Percentiles rank a stretch among this genome's conserved stretches.
Evolutionary conservation across 2,113 vertebrate species (phyloP).

Genomic region (Pomatorhinus ruficollis): DNA sequence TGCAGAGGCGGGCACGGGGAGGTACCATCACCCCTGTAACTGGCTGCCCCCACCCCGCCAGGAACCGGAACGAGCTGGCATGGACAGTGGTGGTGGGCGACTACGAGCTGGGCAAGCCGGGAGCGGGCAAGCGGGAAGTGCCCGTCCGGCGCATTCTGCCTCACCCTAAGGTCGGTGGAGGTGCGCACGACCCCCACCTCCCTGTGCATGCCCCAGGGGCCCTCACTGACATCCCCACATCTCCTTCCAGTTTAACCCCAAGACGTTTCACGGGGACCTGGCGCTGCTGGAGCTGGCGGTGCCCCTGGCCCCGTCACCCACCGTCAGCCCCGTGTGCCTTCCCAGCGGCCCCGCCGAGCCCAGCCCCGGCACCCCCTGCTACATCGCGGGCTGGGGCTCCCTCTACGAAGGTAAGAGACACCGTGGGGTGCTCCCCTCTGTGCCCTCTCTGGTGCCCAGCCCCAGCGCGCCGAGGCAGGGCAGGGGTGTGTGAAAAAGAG

Average conservation of each 20-base stretch:
- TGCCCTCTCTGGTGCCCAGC: neutral
- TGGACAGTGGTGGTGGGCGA: conserved; percentile 90
- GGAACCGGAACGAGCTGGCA: conserved; percentile 84
- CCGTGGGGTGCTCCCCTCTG: too few species aligned
- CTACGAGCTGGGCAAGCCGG: conserved; percentile 80
- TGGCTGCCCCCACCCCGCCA: neutral
- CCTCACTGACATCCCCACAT: too few species aligned
- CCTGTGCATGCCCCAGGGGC: fast-evolving
- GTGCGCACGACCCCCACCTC: neutral
- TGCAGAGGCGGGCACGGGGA: neutral
- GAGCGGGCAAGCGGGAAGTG: conserved; percentile 77
- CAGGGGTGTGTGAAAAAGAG: neutral
- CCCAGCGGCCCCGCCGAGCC: conserved; percentile 79
- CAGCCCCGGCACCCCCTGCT: conserved; percentile 81
- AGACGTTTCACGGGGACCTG: conserved; percentile 92
- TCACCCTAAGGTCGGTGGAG: conserved; percentile 86
- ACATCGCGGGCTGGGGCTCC: conserved; percentile 93
- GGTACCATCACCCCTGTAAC: neutral
- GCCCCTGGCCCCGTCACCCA: conserved; percentile 70
- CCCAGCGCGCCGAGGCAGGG: neutral
- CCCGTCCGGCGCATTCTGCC: conserved; percentile 88
- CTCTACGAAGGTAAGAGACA: conserved; percentile 85
- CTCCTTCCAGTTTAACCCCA: conserved; percentile 86
- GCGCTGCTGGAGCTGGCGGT: conserved; percentile 88
- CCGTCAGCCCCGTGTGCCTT: conserved; percentile 84